These are phyloP conservation scores for Plagodis dolabraria DNA, from an alignment of 2,888 invertebrate species.

Conservation along the genomic window DNA sequence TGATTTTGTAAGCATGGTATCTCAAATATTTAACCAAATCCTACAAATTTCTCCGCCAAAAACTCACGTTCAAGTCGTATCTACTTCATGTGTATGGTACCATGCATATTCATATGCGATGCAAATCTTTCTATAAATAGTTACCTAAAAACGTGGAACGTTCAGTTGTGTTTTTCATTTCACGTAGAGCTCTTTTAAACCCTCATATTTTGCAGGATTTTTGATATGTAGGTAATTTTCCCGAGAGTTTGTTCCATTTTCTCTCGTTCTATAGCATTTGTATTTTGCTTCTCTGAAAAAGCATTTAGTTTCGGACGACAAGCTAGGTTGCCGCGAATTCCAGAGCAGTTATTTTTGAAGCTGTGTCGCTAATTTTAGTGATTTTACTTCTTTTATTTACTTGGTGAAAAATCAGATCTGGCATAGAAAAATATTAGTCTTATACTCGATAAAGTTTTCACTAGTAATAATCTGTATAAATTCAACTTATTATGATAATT, in stretches of 20 bases:
- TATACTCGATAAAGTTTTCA: too few relatives aligned
- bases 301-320: conserved; percentile 14
- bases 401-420: background rate
- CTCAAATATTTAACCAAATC: conserved; percentile 27
- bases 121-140: conserved; percentile 41
- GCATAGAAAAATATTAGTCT: background rate
- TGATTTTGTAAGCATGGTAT: conserved; percentile 16
- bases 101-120: conserved; percentile 47
- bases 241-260: conserved; percentile 22
- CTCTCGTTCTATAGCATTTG: conserved; percentile 22
- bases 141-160: conserved; percentile 38
- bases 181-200: conserved; percentile 45
- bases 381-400: background rate
- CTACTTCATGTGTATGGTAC: conserved; percentile 43
- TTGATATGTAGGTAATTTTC: conserved; percentile 47
- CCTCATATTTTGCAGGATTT: conserved; percentile 43
- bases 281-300: conserved; percentile 13
- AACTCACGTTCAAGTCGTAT: conserved; percentile 34
- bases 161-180: conserved; percentile 51
- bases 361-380: background rate
- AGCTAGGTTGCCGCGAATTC: conserved; percentile 2
- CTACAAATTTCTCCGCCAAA: conserved; percentile 15
- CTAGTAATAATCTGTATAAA: too few relatives aligned
- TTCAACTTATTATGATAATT: too few relatives aligned
- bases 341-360: conserved; percentile 6